Conservation (phyloP, 2,888 invertebrate genomes). For the Sturmia bella region DNA sequence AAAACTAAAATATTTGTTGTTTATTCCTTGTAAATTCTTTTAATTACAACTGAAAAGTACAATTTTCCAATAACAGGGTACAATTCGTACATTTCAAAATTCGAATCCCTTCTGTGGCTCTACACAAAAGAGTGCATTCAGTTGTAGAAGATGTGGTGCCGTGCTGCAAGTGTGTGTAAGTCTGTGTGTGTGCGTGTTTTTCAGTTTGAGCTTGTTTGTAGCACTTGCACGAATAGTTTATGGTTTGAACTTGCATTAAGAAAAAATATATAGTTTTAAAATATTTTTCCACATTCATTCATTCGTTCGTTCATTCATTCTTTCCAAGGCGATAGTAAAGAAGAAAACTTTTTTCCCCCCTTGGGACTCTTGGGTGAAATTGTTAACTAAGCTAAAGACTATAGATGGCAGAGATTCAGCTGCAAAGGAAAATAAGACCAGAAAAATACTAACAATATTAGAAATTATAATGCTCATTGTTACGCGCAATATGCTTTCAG, state of each 20-base stretch:
- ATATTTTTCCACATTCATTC: neutral
- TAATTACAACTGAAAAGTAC: constrained; percentile 28
- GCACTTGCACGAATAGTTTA: constrained; percentile 61
- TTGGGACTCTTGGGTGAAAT: constrained; percentile 41
- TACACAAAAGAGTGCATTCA: constrained; percentile 25
- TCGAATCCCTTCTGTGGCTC: constrained; percentile 6
- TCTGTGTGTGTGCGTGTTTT: constrained; percentile 3
- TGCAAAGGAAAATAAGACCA: constrained; percentile 9
- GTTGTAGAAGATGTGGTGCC: constrained; percentile 21
- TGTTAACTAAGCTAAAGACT: constrained; percentile 53
- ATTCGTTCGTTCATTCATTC: constrained; percentile 30
- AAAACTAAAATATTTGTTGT: neutral
- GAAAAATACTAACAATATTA: constrained; percentile 38
- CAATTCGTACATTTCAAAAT: constrained; percentile 5
- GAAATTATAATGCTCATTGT: constrained; percentile 66
- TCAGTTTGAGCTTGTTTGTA: constrained; percentile 29
- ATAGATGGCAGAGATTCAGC: constrained; percentile 41
- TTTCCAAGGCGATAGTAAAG: constrained; percentile 50
- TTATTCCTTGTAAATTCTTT: neutral
- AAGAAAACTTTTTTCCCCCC: constrained; percentile 48
- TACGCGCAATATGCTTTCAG: constrained; percentile 67
- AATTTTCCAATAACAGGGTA: constrained; percentile 30
- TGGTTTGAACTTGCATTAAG: constrained; percentile 65
- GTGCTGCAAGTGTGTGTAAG: neutral
- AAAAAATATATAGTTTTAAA: constrained; percentile 37